Evolutionary conservation across 2,797 vertebrate species (phyloP).

Genomic region (Borostomias antarcticus): DNA sequence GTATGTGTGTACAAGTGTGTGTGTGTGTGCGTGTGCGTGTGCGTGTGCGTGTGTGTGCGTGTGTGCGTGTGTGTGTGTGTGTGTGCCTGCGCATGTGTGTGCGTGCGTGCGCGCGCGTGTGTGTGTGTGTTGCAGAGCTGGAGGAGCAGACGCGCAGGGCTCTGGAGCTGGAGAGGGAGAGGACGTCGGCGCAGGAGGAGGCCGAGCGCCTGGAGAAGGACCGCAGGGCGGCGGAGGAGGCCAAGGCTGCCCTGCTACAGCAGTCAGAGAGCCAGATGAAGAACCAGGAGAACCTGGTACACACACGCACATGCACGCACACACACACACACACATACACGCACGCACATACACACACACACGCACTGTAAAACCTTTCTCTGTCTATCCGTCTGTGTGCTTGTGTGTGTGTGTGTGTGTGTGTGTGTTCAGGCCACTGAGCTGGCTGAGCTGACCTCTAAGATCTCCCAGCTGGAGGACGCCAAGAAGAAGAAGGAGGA

Average conservation of each 20-base stretch:
- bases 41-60: conserved; percentile 5
- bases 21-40: not conserved
- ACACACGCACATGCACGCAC: conserved; percentile 20
- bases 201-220: conserved; percentile 92
- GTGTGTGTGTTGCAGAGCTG: conserved; percentile 79
- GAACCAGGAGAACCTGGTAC: conserved; percentile 90
- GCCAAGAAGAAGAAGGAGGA: conserved; percentile 93
- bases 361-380: conserved; percentile 23
- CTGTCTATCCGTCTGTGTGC: conserved; percentile 46
- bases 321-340: not conserved
- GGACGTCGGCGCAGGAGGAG: conserved; percentile 88
- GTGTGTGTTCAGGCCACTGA: conserved; percentile 83
- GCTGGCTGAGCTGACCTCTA: conserved; percentile 89
- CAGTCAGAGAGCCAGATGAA: conserved; percentile 88
- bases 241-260: conserved; percentile 86
- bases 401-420: not conserved
- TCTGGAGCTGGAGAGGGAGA: conserved; percentile 90
- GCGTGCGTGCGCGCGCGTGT: not conserved
- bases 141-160: conserved; percentile 95
- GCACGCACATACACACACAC: not conserved
- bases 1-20: not conserved
- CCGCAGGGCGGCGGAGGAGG: conserved; percentile 86
- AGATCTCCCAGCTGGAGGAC: conserved; percentile 90
- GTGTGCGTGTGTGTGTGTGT: conserved; percentile 1
- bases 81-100: not conserved